Evolutionary conservation across 2,888 invertebrate species (phyloP).

Genomic region (Cremastinae sp.): DNA sequence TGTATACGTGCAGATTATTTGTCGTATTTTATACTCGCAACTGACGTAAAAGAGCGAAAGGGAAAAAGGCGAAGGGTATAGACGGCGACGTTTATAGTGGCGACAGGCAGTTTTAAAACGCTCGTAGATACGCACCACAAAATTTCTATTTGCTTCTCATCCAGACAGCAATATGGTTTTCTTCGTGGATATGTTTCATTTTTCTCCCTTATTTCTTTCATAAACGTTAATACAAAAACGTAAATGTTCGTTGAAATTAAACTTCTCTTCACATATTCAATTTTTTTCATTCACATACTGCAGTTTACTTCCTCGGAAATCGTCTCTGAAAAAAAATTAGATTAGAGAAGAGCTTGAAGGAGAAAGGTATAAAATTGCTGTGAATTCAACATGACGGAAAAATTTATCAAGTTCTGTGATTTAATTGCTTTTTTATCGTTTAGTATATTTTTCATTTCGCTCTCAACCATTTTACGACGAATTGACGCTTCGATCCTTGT

Average conservation of each 20-base stretch:
- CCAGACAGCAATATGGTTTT: slow-evolving; percentile 25
- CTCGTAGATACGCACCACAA: slow-evolving; percentile 38
- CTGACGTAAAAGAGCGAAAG: slow-evolving; percentile 31
- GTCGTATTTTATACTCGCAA: too few species aligned
- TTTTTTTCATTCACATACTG: neutral
- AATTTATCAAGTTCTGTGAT: slow-evolving; percentile 44
- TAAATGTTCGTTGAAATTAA: too few species aligned
- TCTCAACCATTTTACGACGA: too few species aligned
- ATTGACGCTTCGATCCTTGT: too few species aligned
- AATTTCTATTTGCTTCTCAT: slow-evolving; percentile 17
- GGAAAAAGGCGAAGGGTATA: slow-evolving; percentile 38
- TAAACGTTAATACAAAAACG: too few species aligned
- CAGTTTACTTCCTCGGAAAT: neutral
- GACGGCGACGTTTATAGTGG: slow-evolving; percentile 58
- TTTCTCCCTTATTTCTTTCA: neutral
- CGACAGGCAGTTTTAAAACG: slow-evolving; percentile 63
- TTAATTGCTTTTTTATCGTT: neutral
- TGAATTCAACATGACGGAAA: slow-evolving; percentile 12
- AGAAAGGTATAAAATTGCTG: too few species aligned
- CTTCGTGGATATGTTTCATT: neutral
- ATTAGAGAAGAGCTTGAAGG: neutral
- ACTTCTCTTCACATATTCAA: too few species aligned
- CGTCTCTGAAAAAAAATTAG: too few species aligned
- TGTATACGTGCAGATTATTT: too few species aligned
- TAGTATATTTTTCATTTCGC: too few species aligned